Evolutionary conservation across 2,113 vertebrate species (phyloP).

Genomic region (Dermatemys mawii): DNA sequence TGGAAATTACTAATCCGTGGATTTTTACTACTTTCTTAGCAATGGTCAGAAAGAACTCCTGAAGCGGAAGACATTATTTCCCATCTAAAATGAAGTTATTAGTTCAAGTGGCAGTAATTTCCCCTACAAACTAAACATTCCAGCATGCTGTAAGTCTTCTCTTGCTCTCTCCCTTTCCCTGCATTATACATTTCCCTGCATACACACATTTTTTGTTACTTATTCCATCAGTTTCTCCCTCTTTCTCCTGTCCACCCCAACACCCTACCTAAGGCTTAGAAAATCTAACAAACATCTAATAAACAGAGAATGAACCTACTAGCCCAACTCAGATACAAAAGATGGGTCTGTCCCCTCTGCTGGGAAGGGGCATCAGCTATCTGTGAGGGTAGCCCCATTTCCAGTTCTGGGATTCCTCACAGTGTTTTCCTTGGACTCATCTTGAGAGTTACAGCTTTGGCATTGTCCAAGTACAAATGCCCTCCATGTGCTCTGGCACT

Average conservation of each 20-base stretch:
- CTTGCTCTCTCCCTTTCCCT: accelerated
- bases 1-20: background rate
- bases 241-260: background rate
- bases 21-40: background rate
- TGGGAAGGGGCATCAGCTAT: background rate
- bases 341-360: accelerated
- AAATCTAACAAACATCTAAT: background rate
- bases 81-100: no score
- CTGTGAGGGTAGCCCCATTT: background rate
- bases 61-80: background rate
- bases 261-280: background rate
- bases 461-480: background rate
- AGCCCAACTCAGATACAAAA: accelerated
- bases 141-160: background rate
- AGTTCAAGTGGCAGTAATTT: background rate
- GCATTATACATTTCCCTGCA: accelerated
- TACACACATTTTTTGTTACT: background rate
- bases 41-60: background rate
- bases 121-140: background rate
- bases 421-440: background rate
- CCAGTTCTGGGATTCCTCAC: background rate
- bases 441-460: background rate
- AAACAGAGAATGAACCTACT: accelerated
- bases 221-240: background rate
- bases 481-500: no score